Percentiles rank a stretch among this genome's conserved stretches.
Evolutionary conservation across 2,888 invertebrate species (phyloP).

Genomic region (Galerucella nymphaeae): DNA sequence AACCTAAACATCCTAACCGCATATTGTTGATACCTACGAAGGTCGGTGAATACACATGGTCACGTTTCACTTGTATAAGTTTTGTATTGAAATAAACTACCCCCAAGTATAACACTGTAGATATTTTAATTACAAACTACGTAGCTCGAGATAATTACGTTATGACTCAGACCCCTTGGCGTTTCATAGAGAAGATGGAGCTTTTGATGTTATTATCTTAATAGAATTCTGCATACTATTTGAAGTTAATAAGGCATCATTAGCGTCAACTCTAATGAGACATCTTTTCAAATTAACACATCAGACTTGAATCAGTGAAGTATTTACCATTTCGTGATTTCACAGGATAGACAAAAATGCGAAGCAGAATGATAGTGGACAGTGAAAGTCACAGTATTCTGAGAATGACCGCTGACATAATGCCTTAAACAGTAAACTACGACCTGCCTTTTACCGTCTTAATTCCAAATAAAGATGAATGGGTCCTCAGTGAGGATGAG

Average conservation of each 20-base stretch:
- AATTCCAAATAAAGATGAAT: too few species aligned
- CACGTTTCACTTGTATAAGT: too few species aligned
- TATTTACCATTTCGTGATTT: background rate
- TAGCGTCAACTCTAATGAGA: conserved; percentile 21
- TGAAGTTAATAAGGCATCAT: conserved; percentile 29
- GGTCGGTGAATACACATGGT: too few species aligned
- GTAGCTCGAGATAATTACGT: conserved; percentile 29
- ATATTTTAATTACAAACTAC: conserved; percentile 21
- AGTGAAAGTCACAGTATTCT: too few species aligned
- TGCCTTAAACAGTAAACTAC: too few species aligned
- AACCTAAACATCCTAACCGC: too few species aligned
- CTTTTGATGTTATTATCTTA: conserved; percentile 31
- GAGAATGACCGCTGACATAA: too few species aligned
- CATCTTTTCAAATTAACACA: conserved; percentile 18
- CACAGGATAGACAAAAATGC: too few species aligned
- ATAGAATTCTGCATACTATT: conserved; percentile 30
- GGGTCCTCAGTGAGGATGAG: too few species aligned
- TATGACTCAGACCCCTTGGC: conserved; percentile 10
- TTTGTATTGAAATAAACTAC: too few species aligned
- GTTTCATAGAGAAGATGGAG: conserved; percentile 19
- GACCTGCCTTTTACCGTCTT: too few species aligned
- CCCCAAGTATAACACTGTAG: conserved; percentile 10
- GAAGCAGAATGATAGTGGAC: too few species aligned
- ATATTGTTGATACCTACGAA: background rate
- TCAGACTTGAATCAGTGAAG: background rate